phyloP scores from a whole-genome alignment of 2,113 vertebrate species.

The Phodopus roborovskii region DNA sequence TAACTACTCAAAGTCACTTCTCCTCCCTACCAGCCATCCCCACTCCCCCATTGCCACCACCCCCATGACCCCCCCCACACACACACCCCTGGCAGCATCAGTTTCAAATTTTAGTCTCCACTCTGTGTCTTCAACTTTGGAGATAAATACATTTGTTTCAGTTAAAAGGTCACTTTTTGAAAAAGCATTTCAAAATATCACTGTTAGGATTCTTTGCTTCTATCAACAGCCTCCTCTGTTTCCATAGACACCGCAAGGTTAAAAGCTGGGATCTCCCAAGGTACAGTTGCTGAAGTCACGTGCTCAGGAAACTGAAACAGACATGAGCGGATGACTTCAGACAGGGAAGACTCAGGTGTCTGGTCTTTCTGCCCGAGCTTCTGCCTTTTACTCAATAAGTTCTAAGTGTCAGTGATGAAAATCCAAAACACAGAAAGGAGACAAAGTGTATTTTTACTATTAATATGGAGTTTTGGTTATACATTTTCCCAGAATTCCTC shows the following conservation, averaged over 20 bases:
- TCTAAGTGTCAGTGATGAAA: conserved; percentile 43
- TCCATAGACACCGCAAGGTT: conserved; percentile 44
- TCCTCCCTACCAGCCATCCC: neutral
- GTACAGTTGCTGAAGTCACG: neutral
- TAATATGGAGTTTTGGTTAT: neutral
- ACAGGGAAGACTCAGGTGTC: neutral
- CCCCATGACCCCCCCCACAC: too few relatives aligned
- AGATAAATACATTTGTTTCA: conserved; percentile 57
- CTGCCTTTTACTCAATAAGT: conserved; percentile 36
- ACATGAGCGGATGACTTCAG: neutral
- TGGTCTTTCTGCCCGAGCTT: neutral
- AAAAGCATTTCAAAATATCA: conserved; percentile 36
- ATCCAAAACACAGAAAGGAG: conserved; percentile 40
- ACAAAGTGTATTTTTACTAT: conserved; percentile 59
- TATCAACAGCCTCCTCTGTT: neutral
- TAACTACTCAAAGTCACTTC: too few relatives aligned
- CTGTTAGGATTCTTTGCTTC: neutral
- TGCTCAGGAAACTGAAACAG: neutral
- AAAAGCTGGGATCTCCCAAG: conserved; percentile 5
- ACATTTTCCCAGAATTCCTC: conserved; percentile 11
- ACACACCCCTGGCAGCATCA: neutral
- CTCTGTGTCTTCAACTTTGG: neutral
- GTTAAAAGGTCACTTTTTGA: neutral
- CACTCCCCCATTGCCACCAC: too few relatives aligned
- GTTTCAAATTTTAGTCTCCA: neutral